Percentiles rank a stretch among this genome's conserved stretches.
phyloP scores from a whole-genome alignment of 1,140 invertebrate species.

The fruit fly (Drosophila melanogaster) region Release_6_plus_ISO1_MT NT_037436.4:10845501-10846000 shows the following conservation, averaged over 20 bases:
- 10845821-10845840: slow-evolving; percentile 54
- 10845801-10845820: slow-evolving; percentile 60
- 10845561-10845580: slow-evolving; percentile 71
- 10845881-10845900: slow-evolving; percentile 32
- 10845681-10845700: slow-evolving; percentile 65
- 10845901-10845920: slow-evolving; percentile 29
- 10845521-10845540: slow-evolving; percentile 83
- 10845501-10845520: slow-evolving; percentile 72
- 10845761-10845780: slow-evolving; percentile 82
- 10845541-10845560: slow-evolving; percentile 77
- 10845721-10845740: slow-evolving; percentile 63
- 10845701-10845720: slow-evolving; percentile 30
- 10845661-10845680: slow-evolving; percentile 66
- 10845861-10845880: slow-evolving; percentile 35
- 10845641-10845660: slow-evolving; percentile 33
- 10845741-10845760: slow-evolving; percentile 82
- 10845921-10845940: slow-evolving; percentile 59
- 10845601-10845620: slow-evolving; percentile 77
- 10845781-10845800: slow-evolving; percentile 80
- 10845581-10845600: slow-evolving; percentile 47
- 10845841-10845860: slow-evolving; percentile 13
- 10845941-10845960: slow-evolving; percentile 78
- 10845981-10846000: slow-evolving; percentile 27
- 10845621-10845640: slow-evolving; percentile 27
- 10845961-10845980: slow-evolving; percentile 67